Evolutionary conservation across 2,113 vertebrate genomes (phyloP).

Genomic region (Antennarius striatus): DNA sequence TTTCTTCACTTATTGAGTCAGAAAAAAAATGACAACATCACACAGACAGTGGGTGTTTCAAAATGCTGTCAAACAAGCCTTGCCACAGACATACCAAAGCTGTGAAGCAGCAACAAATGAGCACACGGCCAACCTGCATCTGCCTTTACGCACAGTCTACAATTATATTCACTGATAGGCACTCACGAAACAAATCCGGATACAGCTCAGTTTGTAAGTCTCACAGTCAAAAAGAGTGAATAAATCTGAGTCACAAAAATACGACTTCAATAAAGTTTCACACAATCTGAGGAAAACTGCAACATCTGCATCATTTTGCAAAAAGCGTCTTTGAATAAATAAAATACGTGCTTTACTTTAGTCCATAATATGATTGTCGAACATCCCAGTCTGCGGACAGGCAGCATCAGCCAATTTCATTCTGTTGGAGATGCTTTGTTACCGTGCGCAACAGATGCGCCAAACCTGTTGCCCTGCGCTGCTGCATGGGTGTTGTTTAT

Average conservation of each 20-base stretch:
- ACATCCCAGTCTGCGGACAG: too few relatives aligned
- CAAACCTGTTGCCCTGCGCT: slow-evolving; percentile 56
- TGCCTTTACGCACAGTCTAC: neutral
- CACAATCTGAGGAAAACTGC: too few relatives aligned
- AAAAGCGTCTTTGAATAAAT: too few relatives aligned
- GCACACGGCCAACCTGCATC: slow-evolving; percentile 26
- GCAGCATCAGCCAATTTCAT: neutral
- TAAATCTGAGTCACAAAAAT: too few relatives aligned
- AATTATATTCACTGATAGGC: too few relatives aligned
- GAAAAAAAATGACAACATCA: slow-evolving; percentile 7
- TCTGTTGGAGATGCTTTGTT: slow-evolving; percentile 3
- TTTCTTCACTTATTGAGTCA: neutral
- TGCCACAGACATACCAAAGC: slow-evolving; percentile 75
- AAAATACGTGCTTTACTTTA: too few relatives aligned
- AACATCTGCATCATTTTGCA: too few relatives aligned
- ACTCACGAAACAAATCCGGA: too few relatives aligned
- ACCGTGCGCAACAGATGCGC: slow-evolving; percentile 56
- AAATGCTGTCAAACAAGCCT: slow-evolving; percentile 79
- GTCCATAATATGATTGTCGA: too few relatives aligned
- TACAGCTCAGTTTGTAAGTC: neutral
- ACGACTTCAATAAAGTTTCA: too few relatives aligned
- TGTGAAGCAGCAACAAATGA: slow-evolving; percentile 55
- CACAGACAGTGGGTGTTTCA: slow-evolving; percentile 34
- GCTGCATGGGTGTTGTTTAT: slow-evolving; percentile 12
- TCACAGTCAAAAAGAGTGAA: too few relatives aligned